Base-by-base conservation (phyloP, 2,888 invertebrate species). In the Hyposoter didymator region DNA sequence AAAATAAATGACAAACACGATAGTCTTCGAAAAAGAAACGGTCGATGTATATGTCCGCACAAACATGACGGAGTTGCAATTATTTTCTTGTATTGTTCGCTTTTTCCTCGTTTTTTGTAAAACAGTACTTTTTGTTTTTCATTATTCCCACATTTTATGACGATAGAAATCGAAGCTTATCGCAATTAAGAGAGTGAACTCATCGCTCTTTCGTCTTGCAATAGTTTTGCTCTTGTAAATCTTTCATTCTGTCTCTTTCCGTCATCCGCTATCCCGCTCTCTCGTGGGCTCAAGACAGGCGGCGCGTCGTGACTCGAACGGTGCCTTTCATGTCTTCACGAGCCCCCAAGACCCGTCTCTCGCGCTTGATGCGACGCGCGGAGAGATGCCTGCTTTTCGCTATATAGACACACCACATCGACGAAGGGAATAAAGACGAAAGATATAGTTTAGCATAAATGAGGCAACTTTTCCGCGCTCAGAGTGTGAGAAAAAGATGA, bases 371-470 rank as follows among this genome's bases (percentile, higher is more conserved):
- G 47, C 59, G 59, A 35, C 55, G 47, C 79, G 73, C 75, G 64
- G 74, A 74, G 55, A 52, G 52, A 52, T 17, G 19, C 52, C 74
- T 43, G 59, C 75, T 55, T 6, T 35, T 32, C 64, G 32, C 32
- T 35, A 69, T n/a, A 32, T n/a, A 45, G 14, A 39, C 28, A 28
- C n/a, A 70, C 19, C n/a, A 70, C 19, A 55, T 59, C 19, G 52
- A 35, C 78, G 66, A 76, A 80, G 84, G 82, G 67, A 88, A 87
- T 85, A 87, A 83, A 87, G 80, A 70, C 76, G 81, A 78, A 78
- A 86, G 87, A 89, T 89, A 73, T 74, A 89, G 91, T 91, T 91
- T 90, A 90, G 89, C 91, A 90, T 91, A 91, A 91, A 90, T 90
- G 91, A 89, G 89, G 87, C 89, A 90, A 91, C 90, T 92, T 91